These are phyloP conservation scores for Carassius gibelio DNA, from an alignment of 2,113 vertebrate genomes.

Conservation along the genomic window DNA sequence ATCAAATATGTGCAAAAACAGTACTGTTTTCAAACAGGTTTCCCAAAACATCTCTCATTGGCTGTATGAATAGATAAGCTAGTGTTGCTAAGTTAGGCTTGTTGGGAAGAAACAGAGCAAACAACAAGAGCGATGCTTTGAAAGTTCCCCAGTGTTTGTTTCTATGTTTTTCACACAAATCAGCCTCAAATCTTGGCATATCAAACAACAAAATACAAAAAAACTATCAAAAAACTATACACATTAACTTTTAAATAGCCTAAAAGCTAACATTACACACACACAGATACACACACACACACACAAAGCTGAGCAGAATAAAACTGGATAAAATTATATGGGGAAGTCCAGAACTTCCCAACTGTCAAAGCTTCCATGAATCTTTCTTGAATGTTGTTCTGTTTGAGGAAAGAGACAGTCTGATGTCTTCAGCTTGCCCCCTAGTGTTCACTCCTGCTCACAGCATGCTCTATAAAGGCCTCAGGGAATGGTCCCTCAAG, in stretches of 20 bases:
- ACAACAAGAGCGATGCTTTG: neutral
- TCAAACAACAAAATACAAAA: neutral
- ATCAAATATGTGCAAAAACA: neutral
- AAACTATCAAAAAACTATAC: too few species aligned
- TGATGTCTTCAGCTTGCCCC: slow-evolving; percentile 49
- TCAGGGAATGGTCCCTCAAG: slow-evolving; percentile 36
- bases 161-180: neutral
- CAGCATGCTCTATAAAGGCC: neutral
- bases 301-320: neutral
- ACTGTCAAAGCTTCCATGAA: neutral
- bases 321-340: neutral
- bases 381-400: neutral
- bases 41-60: neutral
- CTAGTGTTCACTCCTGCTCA: slow-evolving; percentile 44
- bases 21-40: slow-evolving; percentile 1
- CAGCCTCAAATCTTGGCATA: neutral
- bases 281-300: neutral
- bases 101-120: neutral
- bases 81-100: neutral
- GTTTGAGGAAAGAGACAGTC: neutral
- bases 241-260: neutral
- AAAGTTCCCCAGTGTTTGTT: neutral
- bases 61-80: neutral
- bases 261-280: neutral
- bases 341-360: neutral